A percentile compares a stretch with the other conserved stretches of the same genome.
Conservation (phyloP, 2,797 vertebrate genomes). For the Myiotriccus ornatus region DNA sequence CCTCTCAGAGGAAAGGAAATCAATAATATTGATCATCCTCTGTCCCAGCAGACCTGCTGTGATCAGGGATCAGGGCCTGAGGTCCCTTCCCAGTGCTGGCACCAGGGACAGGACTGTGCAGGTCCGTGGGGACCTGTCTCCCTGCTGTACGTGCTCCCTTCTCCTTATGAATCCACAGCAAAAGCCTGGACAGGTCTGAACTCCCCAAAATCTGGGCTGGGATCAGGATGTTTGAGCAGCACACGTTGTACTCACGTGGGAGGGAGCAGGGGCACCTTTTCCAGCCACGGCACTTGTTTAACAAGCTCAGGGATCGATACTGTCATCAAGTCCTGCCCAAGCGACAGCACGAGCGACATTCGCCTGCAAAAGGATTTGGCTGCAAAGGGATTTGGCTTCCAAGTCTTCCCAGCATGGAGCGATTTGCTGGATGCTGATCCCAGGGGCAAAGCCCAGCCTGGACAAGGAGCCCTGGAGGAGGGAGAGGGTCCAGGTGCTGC, state of each 20-base stretch:
- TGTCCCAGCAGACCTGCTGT: accelerated
- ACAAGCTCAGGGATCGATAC: neutral
- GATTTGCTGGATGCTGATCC: accelerated
- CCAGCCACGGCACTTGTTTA: neutral
- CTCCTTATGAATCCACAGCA: neutral
- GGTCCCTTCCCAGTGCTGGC: neutral
- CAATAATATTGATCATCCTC: neutral
- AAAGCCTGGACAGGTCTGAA: neutral
- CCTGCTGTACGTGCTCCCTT: accelerated
- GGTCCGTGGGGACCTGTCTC: accelerated
- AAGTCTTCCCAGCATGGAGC: accelerated
- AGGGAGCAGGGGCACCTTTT: neutral
- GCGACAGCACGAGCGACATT: accelerated
- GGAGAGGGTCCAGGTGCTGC: accelerated
- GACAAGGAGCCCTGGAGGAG: neutral
- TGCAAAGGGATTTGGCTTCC: neutral
- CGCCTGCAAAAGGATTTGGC: neutral
- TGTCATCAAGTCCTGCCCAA: neutral
- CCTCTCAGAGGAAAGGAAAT: neutral
- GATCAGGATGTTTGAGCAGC: neutral
- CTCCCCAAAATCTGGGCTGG: neutral
- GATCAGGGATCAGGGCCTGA: accelerated
- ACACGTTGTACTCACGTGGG: accelerated
- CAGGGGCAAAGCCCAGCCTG: neutral
- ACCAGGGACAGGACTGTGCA: neutral